Evolutionary conservation across 2,797 vertebrate genomes (phyloP).

Genomic region (Lagothrix lagotricha): DNA sequence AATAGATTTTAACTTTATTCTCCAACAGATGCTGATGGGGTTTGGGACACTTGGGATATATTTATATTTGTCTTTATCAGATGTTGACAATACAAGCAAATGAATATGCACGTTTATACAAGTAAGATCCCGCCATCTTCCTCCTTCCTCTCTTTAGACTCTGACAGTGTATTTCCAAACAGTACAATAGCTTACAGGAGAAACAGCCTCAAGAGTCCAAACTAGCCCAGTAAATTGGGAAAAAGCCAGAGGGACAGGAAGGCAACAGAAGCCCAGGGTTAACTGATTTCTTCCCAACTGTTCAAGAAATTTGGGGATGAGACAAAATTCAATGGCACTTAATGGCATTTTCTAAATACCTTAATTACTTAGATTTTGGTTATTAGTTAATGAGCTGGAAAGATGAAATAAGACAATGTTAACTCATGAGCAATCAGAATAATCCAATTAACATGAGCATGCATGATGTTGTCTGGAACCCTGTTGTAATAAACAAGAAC

Average conservation of each 20-base stretch:
- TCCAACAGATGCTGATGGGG: not conserved
- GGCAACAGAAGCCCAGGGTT: not conserved
- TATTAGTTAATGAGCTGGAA: slow-evolving; percentile 74
- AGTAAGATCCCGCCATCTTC: not conserved
- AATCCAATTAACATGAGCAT: slow-evolving; percentile 75
- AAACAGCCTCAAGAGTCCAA: not conserved
- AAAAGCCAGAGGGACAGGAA: not conserved
- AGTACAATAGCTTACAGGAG: not conserved
- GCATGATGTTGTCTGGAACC: slow-evolving; percentile 41
- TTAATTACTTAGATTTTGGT: slow-evolving; percentile 62
- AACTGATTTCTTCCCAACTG: not conserved
- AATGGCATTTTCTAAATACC: slow-evolving; percentile 44
- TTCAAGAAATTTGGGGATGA: not conserved
- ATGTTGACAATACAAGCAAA: not conserved
- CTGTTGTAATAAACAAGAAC: slow-evolving; percentile 57
- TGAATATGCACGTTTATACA: not conserved
- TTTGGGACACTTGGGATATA: not conserved
- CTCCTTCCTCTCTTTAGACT: not conserved
- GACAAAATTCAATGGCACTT: not conserved
- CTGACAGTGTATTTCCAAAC: not conserved
- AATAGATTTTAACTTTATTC: not conserved
- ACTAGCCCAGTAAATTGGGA: not conserved
- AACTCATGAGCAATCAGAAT: slow-evolving; percentile 56
- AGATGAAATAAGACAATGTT: slow-evolving; percentile 46
- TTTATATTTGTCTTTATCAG: not conserved